These are phyloP conservation scores for Oreochromis tanganicae DNA, from an alignment of 2,113 vertebrate genomes.

Conservation along the genomic window DNA sequence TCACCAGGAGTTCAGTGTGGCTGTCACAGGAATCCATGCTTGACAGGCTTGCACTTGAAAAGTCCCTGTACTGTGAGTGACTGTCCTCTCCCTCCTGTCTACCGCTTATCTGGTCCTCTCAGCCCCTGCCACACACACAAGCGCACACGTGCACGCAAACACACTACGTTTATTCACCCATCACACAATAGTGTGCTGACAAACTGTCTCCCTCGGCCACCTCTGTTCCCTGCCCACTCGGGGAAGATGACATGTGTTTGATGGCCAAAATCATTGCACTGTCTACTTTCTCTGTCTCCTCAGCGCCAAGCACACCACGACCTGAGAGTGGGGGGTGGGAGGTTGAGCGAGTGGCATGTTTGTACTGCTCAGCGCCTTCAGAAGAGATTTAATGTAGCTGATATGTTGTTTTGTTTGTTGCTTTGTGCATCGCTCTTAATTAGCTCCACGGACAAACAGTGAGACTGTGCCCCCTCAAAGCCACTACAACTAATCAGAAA, in stretches of 20 bases:
- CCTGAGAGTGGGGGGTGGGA: not conserved
- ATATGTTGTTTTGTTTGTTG: conserved; percentile 58
- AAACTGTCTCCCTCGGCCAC: conserved; percentile 56
- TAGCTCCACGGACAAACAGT: conserved; percentile 48
- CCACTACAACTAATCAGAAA: conserved; percentile 63
- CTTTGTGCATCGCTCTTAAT: conserved; percentile 53
- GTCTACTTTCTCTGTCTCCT: conserved; percentile 49
- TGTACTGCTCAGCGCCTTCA: conserved; percentile 52
- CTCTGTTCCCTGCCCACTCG: conserved; percentile 55
- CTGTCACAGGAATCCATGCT: conserved; percentile 63
- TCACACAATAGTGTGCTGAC: conserved; percentile 46
- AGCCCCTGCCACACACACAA: conserved; percentile 10
- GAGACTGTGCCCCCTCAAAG: conserved; percentile 37
- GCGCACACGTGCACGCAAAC: not conserved
- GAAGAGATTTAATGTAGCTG: conserved; percentile 48
- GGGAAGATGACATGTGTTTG: conserved; percentile 62
- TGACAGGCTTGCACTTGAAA: conserved; percentile 68
- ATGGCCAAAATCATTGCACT: conserved; percentile 60
- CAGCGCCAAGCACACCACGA: conserved; percentile 2
- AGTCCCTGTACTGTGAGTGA: conserved; percentile 62
- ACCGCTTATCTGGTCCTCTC: conserved; percentile 50
- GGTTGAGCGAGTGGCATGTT: conserved; percentile 42
- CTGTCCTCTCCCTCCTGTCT: conserved; percentile 51
- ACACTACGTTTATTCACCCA: conserved; percentile 33
- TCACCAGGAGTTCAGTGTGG: conserved; percentile 60